Conservation (phyloP, 2,113 vertebrate genomes). For the Pachypanchax playfairii region DNA sequence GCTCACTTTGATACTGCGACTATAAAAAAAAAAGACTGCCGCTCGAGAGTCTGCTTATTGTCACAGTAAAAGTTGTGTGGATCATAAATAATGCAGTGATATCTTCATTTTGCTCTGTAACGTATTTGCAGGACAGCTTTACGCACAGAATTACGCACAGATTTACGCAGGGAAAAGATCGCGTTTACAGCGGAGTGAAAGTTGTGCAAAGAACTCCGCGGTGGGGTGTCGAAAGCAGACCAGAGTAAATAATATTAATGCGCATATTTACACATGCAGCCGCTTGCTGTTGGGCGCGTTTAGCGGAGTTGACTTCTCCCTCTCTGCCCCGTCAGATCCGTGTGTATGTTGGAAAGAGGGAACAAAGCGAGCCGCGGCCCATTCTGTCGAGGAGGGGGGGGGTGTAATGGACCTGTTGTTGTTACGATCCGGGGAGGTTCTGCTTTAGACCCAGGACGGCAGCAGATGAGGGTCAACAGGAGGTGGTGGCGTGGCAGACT, state of each 20-base stretch:
- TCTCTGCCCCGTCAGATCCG: constrained; percentile 59
- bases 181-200: constrained; percentile 14
- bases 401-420: constrained; percentile 69
- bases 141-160: constrained; percentile 23
- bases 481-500: constrained; percentile 66
- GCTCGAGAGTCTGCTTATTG: constrained; percentile 38
- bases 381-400: constrained; percentile 53
- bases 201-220: constrained; percentile 31
- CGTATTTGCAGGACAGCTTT: constrained; percentile 35
- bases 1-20: constrained; percentile 40
- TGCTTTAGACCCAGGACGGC: constrained; percentile 65
- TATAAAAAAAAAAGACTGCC: constrained; percentile 47
- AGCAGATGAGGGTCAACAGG: constrained; percentile 74
- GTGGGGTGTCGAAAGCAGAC: constrained; percentile 43
- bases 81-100: constrained; percentile 70
- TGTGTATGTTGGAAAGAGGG: constrained; percentile 44
- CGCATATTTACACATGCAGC: constrained; percentile 60
- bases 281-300: constrained; percentile 29
- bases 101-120: constrained; percentile 55
- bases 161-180: constrained; percentile 43
- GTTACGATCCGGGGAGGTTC: constrained; percentile 78
- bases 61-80: constrained; percentile 49
- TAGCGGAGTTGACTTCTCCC: constrained; percentile 30
- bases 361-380: constrained; percentile 42
- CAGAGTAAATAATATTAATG: constrained; percentile 31